Percentiles rank a stretch among this genome's conserved stretches.
Conservation (phyloP, 2,113 vertebrate species). For the Clinocottus analis region DNA sequence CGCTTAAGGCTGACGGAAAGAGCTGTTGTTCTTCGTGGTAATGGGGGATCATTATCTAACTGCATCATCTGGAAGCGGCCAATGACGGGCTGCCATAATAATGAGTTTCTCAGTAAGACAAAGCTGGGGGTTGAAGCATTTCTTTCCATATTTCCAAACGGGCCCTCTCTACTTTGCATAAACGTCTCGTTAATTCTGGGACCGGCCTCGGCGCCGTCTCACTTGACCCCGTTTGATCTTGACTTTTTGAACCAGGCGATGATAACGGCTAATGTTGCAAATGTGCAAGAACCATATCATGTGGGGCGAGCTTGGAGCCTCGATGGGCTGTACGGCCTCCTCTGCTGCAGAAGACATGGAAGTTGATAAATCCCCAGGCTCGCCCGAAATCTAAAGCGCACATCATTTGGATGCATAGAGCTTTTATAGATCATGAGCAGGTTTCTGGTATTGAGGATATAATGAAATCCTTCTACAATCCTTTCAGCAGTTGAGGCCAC, state of each 20-base stretch:
- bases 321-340: conserved; percentile 4
- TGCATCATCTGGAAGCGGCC: conserved; percentile 21
- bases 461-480: conserved; percentile 35
- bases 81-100: conserved; percentile 7
- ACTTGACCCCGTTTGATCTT: conserved; percentile 46
- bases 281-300: conserved; percentile 4
- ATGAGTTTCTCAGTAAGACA: conserved; percentile 22
- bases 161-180: conserved; percentile 22
- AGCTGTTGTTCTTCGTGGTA: conserved; percentile 20
- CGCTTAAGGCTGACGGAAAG: background rate
- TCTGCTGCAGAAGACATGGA: conserved; percentile 3
- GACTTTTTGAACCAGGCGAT: conserved; percentile 26
- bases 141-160: conserved; percentile 9
- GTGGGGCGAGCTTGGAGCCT: background rate
- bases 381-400: conserved; percentile 7
- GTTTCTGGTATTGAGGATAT: background rate
- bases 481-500: background rate
- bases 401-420: background rate
- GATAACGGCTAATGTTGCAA: conserved; percentile 35
- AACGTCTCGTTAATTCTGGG: conserved; percentile 35
- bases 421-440: conserved; percentile 1
- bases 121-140: conserved; percentile 1
- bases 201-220: conserved; percentile 1
- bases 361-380: conserved; percentile 17
- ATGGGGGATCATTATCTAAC: conserved; percentile 18